Conservation (phyloP, 2,113 vertebrate genomes). For the Percina caprodes region DNA sequence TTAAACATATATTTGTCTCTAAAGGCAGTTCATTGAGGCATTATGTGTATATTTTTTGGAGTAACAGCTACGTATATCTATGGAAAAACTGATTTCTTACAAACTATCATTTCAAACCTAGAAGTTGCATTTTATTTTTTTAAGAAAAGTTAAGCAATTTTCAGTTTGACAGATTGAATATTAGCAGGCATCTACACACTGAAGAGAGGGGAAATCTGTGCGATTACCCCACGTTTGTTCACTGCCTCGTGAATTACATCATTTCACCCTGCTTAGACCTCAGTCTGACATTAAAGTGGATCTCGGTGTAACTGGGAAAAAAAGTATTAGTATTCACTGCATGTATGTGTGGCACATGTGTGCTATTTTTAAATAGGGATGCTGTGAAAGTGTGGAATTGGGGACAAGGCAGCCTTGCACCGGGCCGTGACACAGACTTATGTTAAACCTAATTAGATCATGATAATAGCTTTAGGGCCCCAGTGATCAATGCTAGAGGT, state of each 20-base stretch:
- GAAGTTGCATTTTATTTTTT: neutral
- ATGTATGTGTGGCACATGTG: slow-evolving; percentile 69
- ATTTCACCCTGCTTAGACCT: slow-evolving; percentile 36
- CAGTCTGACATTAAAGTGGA: slow-evolving; percentile 56
- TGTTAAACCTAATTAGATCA: slow-evolving; percentile 88
- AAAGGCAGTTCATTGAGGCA: neutral
- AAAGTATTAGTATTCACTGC: slow-evolving; percentile 62
- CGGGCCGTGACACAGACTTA: slow-evolving; percentile 86
- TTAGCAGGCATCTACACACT: neutral
- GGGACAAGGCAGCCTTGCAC: slow-evolving; percentile 84
- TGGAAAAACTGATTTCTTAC: neutral
- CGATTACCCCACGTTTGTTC: slow-evolving; percentile 15
- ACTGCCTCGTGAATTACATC: slow-evolving; percentile 21
- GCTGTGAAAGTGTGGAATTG: slow-evolving; percentile 83
- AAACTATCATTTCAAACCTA: neutral
- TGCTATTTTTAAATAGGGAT: slow-evolving; percentile 81
- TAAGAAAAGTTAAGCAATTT: neutral
- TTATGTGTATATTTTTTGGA: neutral
- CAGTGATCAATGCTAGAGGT: slow-evolving; percentile 85
- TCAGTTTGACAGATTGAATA: neutral
- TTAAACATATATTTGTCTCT: neutral
- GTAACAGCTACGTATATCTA: neutral
- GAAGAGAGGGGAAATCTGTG: neutral
- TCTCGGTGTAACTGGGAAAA: slow-evolving; percentile 21
- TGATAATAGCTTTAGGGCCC: slow-evolving; percentile 88